Evolutionary conservation across 2,113 vertebrate species (phyloP).

Genomic region (Colinus virginianus): DNA sequence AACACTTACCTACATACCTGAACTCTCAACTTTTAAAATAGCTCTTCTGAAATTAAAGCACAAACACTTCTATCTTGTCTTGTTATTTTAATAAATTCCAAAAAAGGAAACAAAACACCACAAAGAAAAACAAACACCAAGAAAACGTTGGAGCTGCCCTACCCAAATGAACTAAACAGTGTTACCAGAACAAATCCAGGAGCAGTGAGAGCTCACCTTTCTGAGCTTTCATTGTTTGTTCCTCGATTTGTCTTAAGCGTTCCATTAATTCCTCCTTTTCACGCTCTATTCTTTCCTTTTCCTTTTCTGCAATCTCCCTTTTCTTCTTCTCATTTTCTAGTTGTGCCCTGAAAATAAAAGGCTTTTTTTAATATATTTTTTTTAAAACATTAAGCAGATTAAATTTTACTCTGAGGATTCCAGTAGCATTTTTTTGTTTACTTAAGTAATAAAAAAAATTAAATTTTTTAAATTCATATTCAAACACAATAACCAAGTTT

Average conservation of each 20-base stretch:
- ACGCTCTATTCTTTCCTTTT: constrained; percentile 95
- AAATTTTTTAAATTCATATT: not conserved
- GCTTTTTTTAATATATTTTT: not conserved
- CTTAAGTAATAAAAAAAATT: not conserved
- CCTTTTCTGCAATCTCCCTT: constrained; percentile 94
- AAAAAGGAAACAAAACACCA: not conserved
- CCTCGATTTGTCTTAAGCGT: constrained; percentile 92
- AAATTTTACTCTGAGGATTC: not conserved
- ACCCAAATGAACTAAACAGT: not conserved
- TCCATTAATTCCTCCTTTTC: constrained; percentile 97
- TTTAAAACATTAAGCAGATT: not conserved
- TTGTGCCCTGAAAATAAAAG: constrained; percentile 84
- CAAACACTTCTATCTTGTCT: not conserved
- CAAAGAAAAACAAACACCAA: not conserved
- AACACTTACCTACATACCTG: accelerated
- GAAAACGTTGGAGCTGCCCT: not conserved
- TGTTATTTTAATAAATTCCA: not conserved
- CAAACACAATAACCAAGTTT: not conserved
- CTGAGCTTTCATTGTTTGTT: constrained; percentile 94
- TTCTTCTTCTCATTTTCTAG: constrained; percentile 98
- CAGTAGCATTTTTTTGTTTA: not conserved
- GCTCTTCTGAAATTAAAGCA: not conserved
- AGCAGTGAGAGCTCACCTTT: constrained; percentile 82
- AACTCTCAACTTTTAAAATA: not conserved
- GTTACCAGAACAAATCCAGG: not conserved